Evolutionary conservation across 2,797 vertebrate genomes (phyloP), one percentile per base, ranked within the genome.

Genomic region (Scyliorhinus canicula): DNA sequence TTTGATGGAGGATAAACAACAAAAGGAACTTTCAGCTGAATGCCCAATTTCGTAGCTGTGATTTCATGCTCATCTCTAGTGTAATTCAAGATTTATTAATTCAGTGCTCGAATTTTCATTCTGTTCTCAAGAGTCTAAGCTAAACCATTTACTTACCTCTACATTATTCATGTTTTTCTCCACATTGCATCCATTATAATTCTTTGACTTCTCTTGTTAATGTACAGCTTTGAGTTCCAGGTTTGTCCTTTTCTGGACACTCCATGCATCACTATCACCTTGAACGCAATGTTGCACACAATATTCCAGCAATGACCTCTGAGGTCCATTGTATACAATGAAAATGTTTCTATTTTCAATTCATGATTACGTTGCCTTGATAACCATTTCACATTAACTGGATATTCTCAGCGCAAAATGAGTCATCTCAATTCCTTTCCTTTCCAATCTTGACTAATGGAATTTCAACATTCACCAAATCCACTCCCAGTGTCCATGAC

Each of bases 101-200:
- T 90, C 57, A 6, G 35, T 24, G 5, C n/a, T 63, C 19, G 8
- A 63, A 35, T 63, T 24, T 90, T 90, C 55, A 90, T 63, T 90
- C 21, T 60, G 57, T 60, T 63, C 55, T 90, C 86, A 90, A n/a
- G 14, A 40, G 3, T 60, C 55, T 40, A 55, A 57, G 9, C 4
- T 90, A 90, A 90, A 40, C n/a, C 35, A 63, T 40, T 60, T 60
- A 63, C 57, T 90, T 63, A 90, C 35, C 24, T 90, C 35, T 90
- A 40, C 21, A 90, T 90, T 90, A 90, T 40, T 90, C 86, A 90
- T 90, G n/a, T 60, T 90, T 85, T 7, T 90, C 57, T 40, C 19
- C 35, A 21, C 55, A 63, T 90, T n/a, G 2, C 35, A 40, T 90
- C 57, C 35, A 90, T 90, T 35, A 90, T 90, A 60, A 19, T 88